phyloP scores from a whole-genome alignment of 30 jellyfish, hydroid and myxozoan species.

The Sanderia malayensis region DNA sequence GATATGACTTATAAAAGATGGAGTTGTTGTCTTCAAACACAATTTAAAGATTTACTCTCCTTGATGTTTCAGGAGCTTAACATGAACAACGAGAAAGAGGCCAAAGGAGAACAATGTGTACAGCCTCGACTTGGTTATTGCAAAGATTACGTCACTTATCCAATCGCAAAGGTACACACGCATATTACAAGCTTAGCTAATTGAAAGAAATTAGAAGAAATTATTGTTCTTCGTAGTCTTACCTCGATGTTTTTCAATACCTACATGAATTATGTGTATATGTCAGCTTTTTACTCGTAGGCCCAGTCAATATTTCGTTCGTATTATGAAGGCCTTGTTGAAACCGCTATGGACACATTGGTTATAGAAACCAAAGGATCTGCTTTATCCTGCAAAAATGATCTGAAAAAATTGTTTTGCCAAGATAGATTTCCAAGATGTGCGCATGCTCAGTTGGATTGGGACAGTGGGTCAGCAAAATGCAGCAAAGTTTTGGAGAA shows the following conservation, averaged over 20 bases:
- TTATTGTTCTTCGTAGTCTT: no score
- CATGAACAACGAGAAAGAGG: neutral
- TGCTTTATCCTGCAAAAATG: constrained; percentile 12
- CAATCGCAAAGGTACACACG: constrained; percentile 38
- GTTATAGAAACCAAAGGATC: constrained; percentile 24
- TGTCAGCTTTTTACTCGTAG: constrained; percentile 15
- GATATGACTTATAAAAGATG: neutral
- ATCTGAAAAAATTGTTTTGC: constrained; percentile 33
- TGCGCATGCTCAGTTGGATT: constrained; percentile 10
- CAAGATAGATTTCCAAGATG: constrained; percentile 58
- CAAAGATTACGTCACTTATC: constrained; percentile 38
- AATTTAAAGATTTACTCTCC: neutral
- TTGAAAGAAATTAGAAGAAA: neutral
- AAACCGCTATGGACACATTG: constrained; percentile 30
- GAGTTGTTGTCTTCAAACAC: neutral
- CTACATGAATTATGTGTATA: no score
- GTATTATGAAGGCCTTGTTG: constrained; percentile 50
- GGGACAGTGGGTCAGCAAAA: constrained; percentile 26
- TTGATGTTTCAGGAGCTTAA: neutral
- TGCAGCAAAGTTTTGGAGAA: constrained; percentile 35
- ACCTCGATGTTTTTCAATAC: neutral
- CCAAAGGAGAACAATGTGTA: constrained; percentile 26
- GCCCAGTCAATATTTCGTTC: constrained; percentile 29
- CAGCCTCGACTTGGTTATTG: constrained; percentile 33
- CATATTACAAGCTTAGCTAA: neutral